phyloP scores from a whole-genome alignment of 2,113 vertebrate species.

The Bothrops jararaca region DNA sequence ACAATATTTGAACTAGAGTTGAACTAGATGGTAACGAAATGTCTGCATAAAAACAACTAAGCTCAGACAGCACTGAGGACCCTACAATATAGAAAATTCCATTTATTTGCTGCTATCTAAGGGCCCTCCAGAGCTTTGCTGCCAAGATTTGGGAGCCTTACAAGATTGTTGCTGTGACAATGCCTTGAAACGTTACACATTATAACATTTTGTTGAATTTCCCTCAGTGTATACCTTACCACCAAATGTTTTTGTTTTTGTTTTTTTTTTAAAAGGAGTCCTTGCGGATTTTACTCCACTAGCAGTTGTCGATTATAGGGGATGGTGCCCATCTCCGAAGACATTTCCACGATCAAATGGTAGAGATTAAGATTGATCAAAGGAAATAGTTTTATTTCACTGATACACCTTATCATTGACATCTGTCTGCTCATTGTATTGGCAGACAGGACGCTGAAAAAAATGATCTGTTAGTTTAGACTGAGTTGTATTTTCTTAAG shows the following conservation, averaged over 20 bases:
- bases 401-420: not conserved
- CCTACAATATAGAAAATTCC: not conserved
- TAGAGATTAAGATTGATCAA: not conserved
- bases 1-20: not conserved
- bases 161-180: not conserved
- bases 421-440: not conserved
- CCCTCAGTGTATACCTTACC: not conserved
- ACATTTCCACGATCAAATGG: not conserved
- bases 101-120: not conserved
- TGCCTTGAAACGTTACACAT: not conserved
- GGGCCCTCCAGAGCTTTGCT: not conserved
- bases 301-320: not conserved
- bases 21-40: not conserved
- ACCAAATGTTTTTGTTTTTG: not conserved
- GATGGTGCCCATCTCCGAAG: not conserved
- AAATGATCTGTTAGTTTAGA: not conserved
- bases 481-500: not conserved
- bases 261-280: not conserved
- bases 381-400: not conserved
- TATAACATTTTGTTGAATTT: not conserved
- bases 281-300: not conserved
- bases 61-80: not conserved
- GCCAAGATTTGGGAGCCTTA: not conserved
- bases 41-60: not conserved
- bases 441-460: not conserved